These are phyloP conservation scores for Perca fluviatilis DNA, from an alignment of 2,113 vertebrate species.

Conservation along the genomic window DNA sequence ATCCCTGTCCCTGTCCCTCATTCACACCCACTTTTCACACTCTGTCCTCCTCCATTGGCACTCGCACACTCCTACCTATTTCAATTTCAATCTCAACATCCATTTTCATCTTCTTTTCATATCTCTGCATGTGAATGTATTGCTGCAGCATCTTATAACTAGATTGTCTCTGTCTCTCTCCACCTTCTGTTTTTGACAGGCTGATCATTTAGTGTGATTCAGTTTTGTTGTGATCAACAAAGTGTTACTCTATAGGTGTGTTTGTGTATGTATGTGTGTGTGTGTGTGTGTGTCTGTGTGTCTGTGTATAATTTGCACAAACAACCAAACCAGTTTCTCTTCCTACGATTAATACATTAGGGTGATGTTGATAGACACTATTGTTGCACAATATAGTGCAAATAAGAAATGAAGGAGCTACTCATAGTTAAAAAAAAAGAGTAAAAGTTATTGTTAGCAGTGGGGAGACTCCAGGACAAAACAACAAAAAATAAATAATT, in stretches of 20 bases:
- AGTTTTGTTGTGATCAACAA: neutral
- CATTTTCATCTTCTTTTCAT: conserved; percentile 26
- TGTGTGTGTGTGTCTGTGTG: neutral
- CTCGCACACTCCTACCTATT: conserved; percentile 24
- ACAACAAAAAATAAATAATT: neutral
- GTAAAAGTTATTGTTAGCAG: neutral
- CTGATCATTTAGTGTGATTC: conserved; percentile 25
- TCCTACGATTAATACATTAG: neutral
- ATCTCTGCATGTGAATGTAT: conserved; percentile 1
- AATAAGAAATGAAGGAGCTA: neutral
- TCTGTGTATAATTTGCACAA: neutral
- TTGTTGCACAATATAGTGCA: neutral
- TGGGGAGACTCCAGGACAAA: neutral
- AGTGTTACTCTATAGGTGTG: neutral
- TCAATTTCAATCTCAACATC: conserved; percentile 36
- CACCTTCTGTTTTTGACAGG: neutral
- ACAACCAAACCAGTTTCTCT: no score
- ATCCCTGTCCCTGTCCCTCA: conserved; percentile 44
- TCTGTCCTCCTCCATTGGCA: neutral
- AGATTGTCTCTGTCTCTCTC: neutral
- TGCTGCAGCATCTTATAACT: conserved; percentile 26
- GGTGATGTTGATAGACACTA: neutral
- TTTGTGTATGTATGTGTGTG: neutral
- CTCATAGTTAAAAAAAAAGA: neutral
- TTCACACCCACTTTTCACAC: conserved; percentile 39